Evolutionary conservation across 2,113 vertebrate species (phyloP).

Genomic region (Hydropotes inermis): DNA sequence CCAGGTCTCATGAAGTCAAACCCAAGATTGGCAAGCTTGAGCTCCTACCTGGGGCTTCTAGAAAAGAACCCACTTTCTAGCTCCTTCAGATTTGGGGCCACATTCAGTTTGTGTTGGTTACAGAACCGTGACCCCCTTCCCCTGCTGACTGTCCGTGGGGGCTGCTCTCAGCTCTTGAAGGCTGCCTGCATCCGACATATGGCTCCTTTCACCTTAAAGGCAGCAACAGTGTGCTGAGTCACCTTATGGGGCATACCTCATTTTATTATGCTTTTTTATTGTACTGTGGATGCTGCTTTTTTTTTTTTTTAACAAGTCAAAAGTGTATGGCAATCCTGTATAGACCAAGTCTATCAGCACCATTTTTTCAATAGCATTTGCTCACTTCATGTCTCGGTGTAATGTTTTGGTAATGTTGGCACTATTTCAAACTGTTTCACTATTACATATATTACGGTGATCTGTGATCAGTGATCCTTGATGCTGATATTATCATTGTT

Average conservation of each 20-base stretch:
- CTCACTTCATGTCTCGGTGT: background rate
- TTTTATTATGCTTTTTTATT: background rate
- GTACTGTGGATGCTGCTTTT: background rate
- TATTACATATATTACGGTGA: background rate
- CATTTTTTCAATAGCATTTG: background rate
- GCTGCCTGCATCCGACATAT: background rate
- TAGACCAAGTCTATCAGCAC: background rate
- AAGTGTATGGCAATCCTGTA: background rate
- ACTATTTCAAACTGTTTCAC: background rate
- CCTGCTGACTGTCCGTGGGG: background rate
- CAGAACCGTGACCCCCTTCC: background rate
- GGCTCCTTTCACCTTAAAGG: background rate
- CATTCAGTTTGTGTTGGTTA: background rate
- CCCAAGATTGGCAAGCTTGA: background rate
- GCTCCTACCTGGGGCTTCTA: background rate
- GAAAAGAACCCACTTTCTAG: background rate
- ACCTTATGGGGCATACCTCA: background rate
- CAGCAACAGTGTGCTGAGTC: background rate
- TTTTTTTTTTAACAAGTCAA: background rate
- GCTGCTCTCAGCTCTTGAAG: background rate
- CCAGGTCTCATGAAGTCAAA: background rate
- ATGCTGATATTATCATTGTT: background rate
- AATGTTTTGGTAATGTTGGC: background rate
- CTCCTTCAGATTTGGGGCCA: background rate
- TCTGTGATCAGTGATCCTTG: background rate